These are phyloP conservation scores for Drosophila sechellia DNA, from an alignment of 1,140 invertebrate species.

Conservation along the genomic window DNA sequence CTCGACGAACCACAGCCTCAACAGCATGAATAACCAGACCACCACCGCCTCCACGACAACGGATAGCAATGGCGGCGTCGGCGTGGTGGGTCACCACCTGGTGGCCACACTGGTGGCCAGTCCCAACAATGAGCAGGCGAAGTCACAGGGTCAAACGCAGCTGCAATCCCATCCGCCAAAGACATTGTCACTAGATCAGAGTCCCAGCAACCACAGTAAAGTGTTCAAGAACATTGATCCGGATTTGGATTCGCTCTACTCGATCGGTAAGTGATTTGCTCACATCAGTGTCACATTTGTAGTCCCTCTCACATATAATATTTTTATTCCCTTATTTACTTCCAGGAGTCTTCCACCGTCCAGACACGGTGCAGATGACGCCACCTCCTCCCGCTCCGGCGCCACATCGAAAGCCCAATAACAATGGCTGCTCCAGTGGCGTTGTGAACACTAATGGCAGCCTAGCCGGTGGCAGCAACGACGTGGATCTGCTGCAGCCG, in stretches of 20 bases:
- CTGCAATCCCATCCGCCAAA: constrained; percentile 11
- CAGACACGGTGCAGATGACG: constrained; percentile 83
- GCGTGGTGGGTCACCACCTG: constrained; percentile 25
- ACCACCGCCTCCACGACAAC: constrained; percentile 69
- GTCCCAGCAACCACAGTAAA: constrained; percentile 80
- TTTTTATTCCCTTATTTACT: neutral
- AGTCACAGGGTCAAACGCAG: constrained; percentile 28
- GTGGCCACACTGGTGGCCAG: constrained; percentile 35
- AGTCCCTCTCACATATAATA: too few species aligned
- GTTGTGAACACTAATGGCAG: constrained; percentile 65
- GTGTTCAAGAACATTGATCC: constrained; percentile 84
- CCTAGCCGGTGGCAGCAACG: constrained; percentile 9
- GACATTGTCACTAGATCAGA: constrained; percentile 58
- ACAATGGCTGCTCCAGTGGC: constrained; percentile 61
- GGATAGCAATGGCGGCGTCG: constrained; percentile 47
- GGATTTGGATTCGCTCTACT: constrained; percentile 82
- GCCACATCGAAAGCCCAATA: constrained; percentile 79
- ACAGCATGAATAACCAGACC: constrained; percentile 80
- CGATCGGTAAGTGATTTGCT: constrained; percentile 65
- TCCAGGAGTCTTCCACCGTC: constrained; percentile 79
- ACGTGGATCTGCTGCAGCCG: constrained; percentile 69
- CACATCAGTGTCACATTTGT: too few species aligned
- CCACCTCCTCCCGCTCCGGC: constrained; percentile 83
- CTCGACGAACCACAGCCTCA: constrained; percentile 79
- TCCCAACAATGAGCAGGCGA: constrained; percentile 59